These are phyloP conservation scores for Campoletis sonorensis DNA, from an alignment of 1,140 invertebrate species.

Conservation along the genomic window DNA sequence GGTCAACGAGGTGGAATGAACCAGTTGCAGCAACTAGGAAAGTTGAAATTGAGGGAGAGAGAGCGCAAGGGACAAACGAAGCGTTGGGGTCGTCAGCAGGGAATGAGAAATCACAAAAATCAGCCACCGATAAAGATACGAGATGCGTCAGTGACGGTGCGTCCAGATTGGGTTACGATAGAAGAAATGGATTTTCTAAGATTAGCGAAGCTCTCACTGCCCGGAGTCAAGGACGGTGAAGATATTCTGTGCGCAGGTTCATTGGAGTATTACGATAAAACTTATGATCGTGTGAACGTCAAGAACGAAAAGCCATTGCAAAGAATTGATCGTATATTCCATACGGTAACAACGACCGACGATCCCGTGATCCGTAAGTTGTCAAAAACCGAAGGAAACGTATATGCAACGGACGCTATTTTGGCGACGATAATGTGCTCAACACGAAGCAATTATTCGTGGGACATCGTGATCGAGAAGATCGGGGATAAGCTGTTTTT, in stretches of 20 bases:
- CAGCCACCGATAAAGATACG: conserved; percentile 94
- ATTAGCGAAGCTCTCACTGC: conserved; percentile 93
- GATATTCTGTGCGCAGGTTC: conserved; percentile 92
- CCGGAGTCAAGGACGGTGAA: conserved; percentile 90
- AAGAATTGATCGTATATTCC: conserved; percentile 97
- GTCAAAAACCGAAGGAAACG: conserved; percentile 95
- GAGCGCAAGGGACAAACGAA: conserved; percentile 84
- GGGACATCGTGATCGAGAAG: conserved; percentile 99
- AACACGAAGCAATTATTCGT: conserved; percentile 97
- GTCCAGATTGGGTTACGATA: conserved; percentile 97
- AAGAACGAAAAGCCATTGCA: conserved; percentile 96
- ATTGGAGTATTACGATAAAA: conserved; percentile 98
- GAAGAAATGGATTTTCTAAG: conserved; percentile 99
- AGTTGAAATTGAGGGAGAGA: conserved; percentile 78
- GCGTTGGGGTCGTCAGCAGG: conserved; percentile 91
- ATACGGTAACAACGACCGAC: conserved; percentile 98
- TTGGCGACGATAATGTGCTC: conserved; percentile 99
- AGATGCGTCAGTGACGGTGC: conserved; percentile 98
- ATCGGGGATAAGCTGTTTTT: conserved; percentile 99
- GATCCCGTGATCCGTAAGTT: conserved; percentile 97
- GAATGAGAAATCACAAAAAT: conserved; percentile 83
- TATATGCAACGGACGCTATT: conserved; percentile 99
- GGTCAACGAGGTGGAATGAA: conserved; percentile 83
- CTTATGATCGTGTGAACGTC: conserved; percentile 97
- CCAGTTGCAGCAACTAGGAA: conserved; percentile 83